Percentiles rank a stretch among this genome's conserved stretches.
Conservation (phyloP, 2,113 vertebrate species). For the Gila orcuttii region DNA sequence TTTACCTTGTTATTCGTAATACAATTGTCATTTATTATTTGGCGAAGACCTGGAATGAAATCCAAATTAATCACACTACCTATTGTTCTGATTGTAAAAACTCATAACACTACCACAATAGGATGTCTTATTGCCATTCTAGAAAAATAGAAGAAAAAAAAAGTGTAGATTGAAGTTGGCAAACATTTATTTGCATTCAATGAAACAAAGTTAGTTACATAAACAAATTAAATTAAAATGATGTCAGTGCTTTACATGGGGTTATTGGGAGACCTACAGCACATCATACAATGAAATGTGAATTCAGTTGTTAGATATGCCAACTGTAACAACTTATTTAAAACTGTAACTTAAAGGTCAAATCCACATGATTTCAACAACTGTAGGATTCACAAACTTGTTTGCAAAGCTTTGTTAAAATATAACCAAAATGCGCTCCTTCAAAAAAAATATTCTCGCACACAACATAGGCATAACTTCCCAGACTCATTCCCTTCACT, state of each 20-base stretch:
- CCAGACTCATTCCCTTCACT: not conserved
- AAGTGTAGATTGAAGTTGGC: not conserved
- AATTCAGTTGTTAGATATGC: not conserved
- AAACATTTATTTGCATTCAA: constrained; percentile 51
- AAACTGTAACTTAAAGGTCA: constrained; percentile 15
- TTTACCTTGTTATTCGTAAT: not conserved
- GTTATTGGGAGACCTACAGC: constrained; percentile 14
- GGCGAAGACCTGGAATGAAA: not conserved
- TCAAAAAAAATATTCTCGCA: not conserved
- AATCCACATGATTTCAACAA: not conserved
- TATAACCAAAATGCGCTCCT: not conserved
- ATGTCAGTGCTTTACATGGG: constrained; percentile 52
- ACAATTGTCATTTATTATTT: not conserved
- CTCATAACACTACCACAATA: not conserved
- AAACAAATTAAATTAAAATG: constrained; percentile 4
- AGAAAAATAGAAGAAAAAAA: not conserved
- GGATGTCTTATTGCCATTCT: too few relatives aligned
- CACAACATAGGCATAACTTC: not conserved
- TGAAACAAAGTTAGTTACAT: constrained; percentile 41
- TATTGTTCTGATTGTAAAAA: not conserved
- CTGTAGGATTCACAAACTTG: not conserved
- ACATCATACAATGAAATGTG: constrained; percentile 23
- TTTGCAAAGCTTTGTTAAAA: not conserved
- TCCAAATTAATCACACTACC: not conserved
- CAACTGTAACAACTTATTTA: not conserved